Evolutionary conservation across 2,888 invertebrate species (phyloP).

Genomic region (Nesidiocoris tenuis): DNA sequence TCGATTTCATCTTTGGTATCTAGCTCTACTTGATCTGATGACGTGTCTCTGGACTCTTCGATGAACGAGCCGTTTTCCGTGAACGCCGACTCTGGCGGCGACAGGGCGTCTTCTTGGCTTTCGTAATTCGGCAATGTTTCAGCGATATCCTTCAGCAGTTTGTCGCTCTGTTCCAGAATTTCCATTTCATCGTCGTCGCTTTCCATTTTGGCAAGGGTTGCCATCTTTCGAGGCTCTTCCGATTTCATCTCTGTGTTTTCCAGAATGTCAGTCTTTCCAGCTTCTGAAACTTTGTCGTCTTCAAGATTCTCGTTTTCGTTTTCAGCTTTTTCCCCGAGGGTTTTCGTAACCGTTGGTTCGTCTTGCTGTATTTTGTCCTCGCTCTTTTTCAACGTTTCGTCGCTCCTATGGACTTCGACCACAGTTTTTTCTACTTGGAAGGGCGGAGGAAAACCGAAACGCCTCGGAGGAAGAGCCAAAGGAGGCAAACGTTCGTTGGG

Average conservation of each 20-base stretch:
- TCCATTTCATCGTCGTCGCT: constrained; percentile 40
- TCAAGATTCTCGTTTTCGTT: background rate
- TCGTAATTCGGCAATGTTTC: constrained; percentile 40
- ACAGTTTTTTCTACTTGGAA: constrained; percentile 35
- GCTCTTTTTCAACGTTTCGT: background rate
- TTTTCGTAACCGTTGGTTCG: too few relatives aligned
- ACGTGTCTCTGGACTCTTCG: constrained; percentile 22
- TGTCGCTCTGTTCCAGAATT: constrained; percentile 44
- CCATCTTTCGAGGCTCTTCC: constrained; percentile 10
- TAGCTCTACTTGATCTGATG: constrained; percentile 16
- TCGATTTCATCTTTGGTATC: too few relatives aligned
- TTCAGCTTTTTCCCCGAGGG: background rate
- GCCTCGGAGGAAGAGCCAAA: constrained; percentile 29
- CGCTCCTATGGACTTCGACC: constrained; percentile 46
- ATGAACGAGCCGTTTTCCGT: constrained; percentile 31
- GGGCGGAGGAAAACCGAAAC: constrained; percentile 24
- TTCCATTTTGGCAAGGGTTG: constrained; percentile 32
- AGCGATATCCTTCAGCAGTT: constrained; percentile 41
- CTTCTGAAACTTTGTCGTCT: background rate
- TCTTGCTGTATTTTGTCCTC: too few relatives aligned
- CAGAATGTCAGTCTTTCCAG: background rate
- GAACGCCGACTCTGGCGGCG: constrained; percentile 46
- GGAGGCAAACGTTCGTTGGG: constrained; percentile 12
- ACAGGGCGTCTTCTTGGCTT: constrained; percentile 42
- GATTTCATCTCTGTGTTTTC: background rate